Evolutionary conservation across 2,888 invertebrate species (phyloP), one percentile per base, ranked within the genome.

Genomic region (Helleia helle): DNA sequence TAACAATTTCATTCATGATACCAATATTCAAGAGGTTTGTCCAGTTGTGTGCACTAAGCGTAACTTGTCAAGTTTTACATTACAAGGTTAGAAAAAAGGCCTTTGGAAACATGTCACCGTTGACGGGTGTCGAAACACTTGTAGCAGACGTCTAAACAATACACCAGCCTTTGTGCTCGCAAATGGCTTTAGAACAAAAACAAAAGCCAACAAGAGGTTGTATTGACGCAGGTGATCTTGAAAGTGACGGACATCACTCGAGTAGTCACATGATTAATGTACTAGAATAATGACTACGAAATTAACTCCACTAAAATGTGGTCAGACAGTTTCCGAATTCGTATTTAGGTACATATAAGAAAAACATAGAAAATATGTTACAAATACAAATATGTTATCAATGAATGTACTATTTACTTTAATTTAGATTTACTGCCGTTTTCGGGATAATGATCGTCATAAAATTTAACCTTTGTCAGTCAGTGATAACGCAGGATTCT

Each of bases 51-150:
- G 15, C 26, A 40, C 4, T 30, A 30, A 39, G 25, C 30, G 39
- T 30, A 24, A 24, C 39, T 30, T 38, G 38, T 14, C 38, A 24
- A 25, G 30, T 40, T 36, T 42, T 40, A 38, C 50, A 46, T 47
- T 38, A 53, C 65, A 68, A 71, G 66, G 66, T 66, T 58, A 52
- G 48, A 62, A 44, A 55, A 67, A 67, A 66, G 60, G 54, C 48
- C 55, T 63, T 69, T 71, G 68, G 56, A 64, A 65, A 63, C 64
- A 54, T 76, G 72, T 79, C 74, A 67, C 62, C 62, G 52, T 52
- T 80, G 81, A 77, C 76, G 70, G 58, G 70, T 79, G 75, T 73
- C 65, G 76, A 72, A 79, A 80, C 64, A 65, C 70, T 67, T 71
- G 69, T 70, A 65, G 58, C 60, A 57, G 59, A 64, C 58, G 50